These are phyloP conservation scores for Ophioderma brevispina DNA, from an alignment of 35 echinoderm and acorn worm genomes.

Conservation along the genomic window DNA sequence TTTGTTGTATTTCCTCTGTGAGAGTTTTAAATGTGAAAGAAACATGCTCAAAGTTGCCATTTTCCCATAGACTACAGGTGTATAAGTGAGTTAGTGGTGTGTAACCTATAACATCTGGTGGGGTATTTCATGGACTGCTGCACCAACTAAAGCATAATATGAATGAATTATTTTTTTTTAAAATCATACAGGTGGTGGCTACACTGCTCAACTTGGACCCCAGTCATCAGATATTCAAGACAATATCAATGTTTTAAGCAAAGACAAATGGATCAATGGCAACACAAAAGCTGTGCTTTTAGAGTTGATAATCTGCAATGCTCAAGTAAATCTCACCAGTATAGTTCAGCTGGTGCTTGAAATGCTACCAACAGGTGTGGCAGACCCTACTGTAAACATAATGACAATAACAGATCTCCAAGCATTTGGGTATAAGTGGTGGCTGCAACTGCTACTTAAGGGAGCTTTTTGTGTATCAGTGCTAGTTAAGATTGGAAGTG, in stretches of 20 bases:
- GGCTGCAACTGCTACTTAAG: background rate
- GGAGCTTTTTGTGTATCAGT: background rate
- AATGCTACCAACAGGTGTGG: conserved; percentile 17
- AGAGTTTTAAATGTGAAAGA: background rate
- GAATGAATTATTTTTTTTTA: background rate
- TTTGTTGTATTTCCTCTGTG: background rate
- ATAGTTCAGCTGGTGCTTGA: conserved; percentile 14
- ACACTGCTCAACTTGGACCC: background rate
- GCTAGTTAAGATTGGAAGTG: background rate
- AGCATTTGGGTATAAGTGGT: background rate
- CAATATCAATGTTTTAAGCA: background rate
- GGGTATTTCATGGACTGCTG: background rate
- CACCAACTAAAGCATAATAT: background rate
- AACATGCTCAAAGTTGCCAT: background rate
- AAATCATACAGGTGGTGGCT: background rate
- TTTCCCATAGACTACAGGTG: background rate
- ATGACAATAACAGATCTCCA: background rate
- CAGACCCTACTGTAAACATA: background rate
- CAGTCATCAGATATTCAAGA: background rate
- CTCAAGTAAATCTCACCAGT: conserved; percentile 23
- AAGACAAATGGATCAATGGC: conserved; percentile 34
- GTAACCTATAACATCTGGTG: background rate
- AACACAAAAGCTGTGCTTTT: conserved; percentile 35
- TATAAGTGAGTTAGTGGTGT: background rate
- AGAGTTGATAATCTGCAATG: conserved; percentile 25